Conservation (phyloP, 2,113 vertebrate genomes). For the Ailurus styani region DNA sequence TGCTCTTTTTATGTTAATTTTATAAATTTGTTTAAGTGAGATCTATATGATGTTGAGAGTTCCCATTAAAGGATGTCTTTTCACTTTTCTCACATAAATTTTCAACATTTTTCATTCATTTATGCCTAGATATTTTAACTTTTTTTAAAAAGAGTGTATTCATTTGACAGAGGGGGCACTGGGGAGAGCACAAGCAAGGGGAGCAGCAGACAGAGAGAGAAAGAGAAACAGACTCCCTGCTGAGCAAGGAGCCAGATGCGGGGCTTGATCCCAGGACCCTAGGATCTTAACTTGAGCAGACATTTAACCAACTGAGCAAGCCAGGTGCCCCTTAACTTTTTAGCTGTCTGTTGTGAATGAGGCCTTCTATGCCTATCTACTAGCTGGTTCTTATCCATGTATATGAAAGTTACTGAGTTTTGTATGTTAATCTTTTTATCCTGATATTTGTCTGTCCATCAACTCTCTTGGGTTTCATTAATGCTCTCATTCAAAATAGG, state of each 20-base stretch:
- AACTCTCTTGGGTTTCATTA: neutral
- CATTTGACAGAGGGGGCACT: no score
- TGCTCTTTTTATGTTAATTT: neutral
- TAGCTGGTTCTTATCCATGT: neutral
- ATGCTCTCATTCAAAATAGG: neutral
- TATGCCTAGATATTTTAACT: neutral
- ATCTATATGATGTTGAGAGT: neutral
- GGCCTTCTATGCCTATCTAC: neutral
- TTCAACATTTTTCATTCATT: neutral
- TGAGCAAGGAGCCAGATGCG: no score
- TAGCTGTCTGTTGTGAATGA: neutral
- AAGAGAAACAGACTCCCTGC: no score
- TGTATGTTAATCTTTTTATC: neutral
- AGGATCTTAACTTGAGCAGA: no score
- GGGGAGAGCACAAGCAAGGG: no score
- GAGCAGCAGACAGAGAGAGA: no score
- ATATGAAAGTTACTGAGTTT: neutral
- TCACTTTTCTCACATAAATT: neutral
- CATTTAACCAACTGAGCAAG: no score
- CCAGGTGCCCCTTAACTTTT: neutral
- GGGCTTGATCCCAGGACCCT: no score
- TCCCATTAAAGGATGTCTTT: neutral
- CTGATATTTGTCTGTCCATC: neutral
- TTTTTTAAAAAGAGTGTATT: neutral
- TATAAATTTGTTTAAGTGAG: neutral